A percentile compares a stretch with the other conserved stretches of the same genome.
Conservation (phyloP, 2,797 vertebrate genomes). For the Clarias laeviceps region DNA sequence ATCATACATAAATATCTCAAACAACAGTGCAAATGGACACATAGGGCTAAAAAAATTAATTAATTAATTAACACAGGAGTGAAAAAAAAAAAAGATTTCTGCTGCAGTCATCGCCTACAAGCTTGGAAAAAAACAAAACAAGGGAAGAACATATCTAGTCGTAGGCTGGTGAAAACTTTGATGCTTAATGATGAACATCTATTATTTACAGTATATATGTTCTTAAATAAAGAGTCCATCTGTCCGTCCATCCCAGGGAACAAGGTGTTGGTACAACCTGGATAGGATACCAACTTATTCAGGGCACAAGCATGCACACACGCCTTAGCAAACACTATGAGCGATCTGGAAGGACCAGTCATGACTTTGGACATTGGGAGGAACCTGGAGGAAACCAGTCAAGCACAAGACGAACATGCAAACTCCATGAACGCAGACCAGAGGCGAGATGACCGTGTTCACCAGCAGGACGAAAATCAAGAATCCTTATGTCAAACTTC, state of each 20-base stretch:
- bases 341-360: too few species aligned
- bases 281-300: too few species aligned
- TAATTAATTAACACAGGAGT: background rate
- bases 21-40: background rate
- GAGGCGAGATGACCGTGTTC: too few species aligned
- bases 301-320: background rate
- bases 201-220: background rate
- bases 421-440: too few species aligned
- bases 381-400: too few species aligned
- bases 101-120: background rate
- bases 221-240: background rate
- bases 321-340: too few species aligned
- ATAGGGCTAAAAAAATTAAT: background rate
- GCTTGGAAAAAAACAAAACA: background rate
- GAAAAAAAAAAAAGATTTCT: background rate
- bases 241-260: too few species aligned
- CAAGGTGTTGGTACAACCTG: too few species aligned
- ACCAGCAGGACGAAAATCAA: too few species aligned
- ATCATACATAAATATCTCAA: background rate
- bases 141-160: background rate
- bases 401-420: too few species aligned
- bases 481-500: too few species aligned
- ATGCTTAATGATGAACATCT: background rate
- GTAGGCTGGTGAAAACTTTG: background rate
- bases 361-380: too few species aligned